phyloP scores from a whole-genome alignment of 2,797 vertebrate species.

The Xerus rutilus region DNA sequence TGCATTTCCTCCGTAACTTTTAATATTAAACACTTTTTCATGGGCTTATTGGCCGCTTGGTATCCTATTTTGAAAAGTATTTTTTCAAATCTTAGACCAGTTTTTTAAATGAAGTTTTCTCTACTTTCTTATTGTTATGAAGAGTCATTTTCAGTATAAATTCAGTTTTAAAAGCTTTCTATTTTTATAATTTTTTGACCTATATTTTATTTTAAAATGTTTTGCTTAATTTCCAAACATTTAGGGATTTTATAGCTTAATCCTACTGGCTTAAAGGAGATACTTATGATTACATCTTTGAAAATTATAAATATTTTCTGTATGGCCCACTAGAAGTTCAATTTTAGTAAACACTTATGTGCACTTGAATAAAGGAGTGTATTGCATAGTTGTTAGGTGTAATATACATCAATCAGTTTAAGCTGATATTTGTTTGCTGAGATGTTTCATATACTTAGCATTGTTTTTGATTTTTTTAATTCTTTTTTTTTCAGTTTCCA shows the following conservation, averaged over 20 bases:
- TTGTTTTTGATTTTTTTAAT: background rate
- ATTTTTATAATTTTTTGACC: background rate
- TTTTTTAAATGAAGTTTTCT: background rate
- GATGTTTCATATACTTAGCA: background rate
- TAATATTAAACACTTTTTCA: background rate
- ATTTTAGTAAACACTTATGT: slow-evolving; percentile 20
- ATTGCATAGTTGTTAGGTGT: background rate
- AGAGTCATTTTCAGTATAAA: background rate
- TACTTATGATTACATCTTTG: background rate
- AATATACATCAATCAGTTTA: slow-evolving; percentile 9
- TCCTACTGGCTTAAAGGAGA: background rate
- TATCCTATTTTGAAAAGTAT: background rate
- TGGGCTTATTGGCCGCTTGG: background rate
- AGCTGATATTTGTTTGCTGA: background rate
- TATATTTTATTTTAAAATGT: background rate
- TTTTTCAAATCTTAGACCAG: background rate
- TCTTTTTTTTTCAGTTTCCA: background rate
- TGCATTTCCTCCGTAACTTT: background rate
- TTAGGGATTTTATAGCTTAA: background rate
- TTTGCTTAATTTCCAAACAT: slow-evolving; percentile 32
- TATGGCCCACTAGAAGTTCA: background rate
- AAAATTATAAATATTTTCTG: background rate
- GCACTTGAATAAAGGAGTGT: background rate
- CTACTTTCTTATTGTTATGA: background rate
- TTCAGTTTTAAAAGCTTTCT: background rate